These are phyloP conservation scores for Brachyistius frenatus DNA, from an alignment of 2,113 vertebrate species.

Conservation along the genomic window DNA sequence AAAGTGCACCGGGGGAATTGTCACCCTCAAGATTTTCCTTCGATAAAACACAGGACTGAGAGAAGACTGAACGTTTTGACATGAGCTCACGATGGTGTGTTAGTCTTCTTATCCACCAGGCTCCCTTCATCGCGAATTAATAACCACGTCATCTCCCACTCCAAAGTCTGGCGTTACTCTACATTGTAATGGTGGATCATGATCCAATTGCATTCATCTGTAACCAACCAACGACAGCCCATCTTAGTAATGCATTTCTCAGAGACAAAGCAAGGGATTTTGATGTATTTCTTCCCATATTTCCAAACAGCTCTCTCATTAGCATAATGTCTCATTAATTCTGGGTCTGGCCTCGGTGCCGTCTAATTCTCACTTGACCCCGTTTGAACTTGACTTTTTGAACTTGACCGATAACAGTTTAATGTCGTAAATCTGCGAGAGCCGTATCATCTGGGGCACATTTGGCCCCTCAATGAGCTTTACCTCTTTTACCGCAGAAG, in stretches of 20 bases:
- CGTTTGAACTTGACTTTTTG: conserved; percentile 42
- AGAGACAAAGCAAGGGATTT: conserved; percentile 11
- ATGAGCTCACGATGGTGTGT: not conserved
- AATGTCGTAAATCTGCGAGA: conserved; percentile 19
- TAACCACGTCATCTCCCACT: not conserved
- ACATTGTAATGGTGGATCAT: conserved; percentile 14
- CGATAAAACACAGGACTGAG: too few species aligned
- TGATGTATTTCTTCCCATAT: conserved; percentile 1
- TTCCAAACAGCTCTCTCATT: conserved; percentile 26
- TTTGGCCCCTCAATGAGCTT: not conserved
- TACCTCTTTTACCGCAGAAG: not conserved
- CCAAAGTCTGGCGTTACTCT: conserved; percentile 12
- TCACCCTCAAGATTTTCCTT: too few species aligned
- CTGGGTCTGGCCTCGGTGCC: not conserved
- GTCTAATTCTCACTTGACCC: conserved; percentile 43
- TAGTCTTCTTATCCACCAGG: not conserved
- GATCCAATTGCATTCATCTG: conserved; percentile 28
- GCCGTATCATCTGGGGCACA: not conserved
- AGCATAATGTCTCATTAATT: conserved; percentile 43
- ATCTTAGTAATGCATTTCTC: conserved; percentile 13
- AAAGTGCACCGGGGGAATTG: too few species aligned
- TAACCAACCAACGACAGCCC: conserved; percentile 9
- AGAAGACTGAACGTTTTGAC: too few species aligned
- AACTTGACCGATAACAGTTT: conserved; percentile 32
- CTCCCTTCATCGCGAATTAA: conserved; percentile 22